Evolutionary conservation across 2,113 vertebrate genomes (phyloP).

Genomic region (Hystrix brachyura): DNA sequence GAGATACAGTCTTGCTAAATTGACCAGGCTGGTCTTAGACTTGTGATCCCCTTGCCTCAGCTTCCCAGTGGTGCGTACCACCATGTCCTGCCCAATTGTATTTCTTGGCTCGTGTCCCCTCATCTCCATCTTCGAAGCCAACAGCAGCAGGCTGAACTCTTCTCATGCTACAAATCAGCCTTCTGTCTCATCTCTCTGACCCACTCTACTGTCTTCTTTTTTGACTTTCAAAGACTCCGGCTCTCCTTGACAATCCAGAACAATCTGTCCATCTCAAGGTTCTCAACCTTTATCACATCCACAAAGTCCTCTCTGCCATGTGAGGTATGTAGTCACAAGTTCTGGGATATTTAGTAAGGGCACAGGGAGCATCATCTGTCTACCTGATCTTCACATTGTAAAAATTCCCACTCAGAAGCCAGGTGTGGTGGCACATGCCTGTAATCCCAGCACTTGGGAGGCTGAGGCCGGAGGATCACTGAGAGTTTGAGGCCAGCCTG

Average conservation of each 20-base stretch:
- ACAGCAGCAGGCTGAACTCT: background rate
- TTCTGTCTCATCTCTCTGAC: background rate
- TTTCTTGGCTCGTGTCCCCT: background rate
- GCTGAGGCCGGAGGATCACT: no score
- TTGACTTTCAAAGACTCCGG: background rate
- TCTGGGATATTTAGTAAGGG: background rate
- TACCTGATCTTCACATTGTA: background rate
- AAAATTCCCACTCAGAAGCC: conserved; percentile 27
- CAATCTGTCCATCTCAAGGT: background rate
- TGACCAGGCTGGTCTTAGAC: background rate
- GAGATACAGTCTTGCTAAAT: background rate
- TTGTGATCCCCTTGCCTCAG: background rate
- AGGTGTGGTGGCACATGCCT: background rate
- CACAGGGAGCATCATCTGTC: background rate
- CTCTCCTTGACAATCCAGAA: background rate
- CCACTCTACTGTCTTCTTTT: background rate
- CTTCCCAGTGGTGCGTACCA: background rate
- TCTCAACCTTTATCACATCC: background rate
- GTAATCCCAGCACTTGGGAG: no score
- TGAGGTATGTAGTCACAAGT: background rate
- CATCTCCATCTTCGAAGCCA: background rate
- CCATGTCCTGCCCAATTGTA: background rate
- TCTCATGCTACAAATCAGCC: background rate
- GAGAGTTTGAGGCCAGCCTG: no score
- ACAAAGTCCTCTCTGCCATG: background rate